These are phyloP conservation scores for Odocoileus hemionus DNA, from an alignment of 2,113 vertebrate genomes.

Conservation along the genomic window DNA sequence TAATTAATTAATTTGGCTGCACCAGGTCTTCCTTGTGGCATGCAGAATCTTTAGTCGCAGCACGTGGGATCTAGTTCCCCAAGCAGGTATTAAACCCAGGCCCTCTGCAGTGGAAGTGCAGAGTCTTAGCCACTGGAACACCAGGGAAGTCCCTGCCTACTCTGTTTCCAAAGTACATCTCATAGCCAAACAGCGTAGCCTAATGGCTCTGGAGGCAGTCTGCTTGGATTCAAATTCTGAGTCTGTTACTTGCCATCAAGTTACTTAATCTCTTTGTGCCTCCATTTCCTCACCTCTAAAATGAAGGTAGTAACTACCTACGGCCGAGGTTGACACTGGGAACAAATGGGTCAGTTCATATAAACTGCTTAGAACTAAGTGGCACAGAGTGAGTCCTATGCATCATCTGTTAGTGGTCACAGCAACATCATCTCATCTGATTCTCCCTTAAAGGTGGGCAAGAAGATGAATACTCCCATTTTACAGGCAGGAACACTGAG, in stretches of 20 bases:
- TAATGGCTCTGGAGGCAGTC: neutral
- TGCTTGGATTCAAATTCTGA: neutral
- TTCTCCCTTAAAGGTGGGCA: neutral
- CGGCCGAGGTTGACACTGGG: neutral
- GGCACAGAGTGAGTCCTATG: neutral
- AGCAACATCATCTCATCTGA: neutral
- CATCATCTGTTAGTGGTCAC: fast-evolving
- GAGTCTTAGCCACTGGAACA: neutral
- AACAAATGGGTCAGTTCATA: neutral
- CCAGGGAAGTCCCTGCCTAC: neutral
- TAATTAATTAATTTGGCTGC: neutral
- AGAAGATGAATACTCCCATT: neutral
- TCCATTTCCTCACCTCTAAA: neutral
- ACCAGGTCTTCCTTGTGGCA: neutral
- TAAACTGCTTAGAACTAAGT: neutral
- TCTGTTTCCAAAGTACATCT: neutral
- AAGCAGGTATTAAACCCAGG: neutral
- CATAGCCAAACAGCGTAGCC: fast-evolving
- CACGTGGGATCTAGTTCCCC: neutral
- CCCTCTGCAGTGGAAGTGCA: neutral
- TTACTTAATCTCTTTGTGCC: neutral
- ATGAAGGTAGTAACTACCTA: neutral
- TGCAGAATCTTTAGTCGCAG: neutral
- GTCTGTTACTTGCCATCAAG: neutral
- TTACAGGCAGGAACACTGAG: neutral